Conservation (phyloP, 2,113 vertebrate genomes). For the Neodontobutis hainanensis region DNA sequence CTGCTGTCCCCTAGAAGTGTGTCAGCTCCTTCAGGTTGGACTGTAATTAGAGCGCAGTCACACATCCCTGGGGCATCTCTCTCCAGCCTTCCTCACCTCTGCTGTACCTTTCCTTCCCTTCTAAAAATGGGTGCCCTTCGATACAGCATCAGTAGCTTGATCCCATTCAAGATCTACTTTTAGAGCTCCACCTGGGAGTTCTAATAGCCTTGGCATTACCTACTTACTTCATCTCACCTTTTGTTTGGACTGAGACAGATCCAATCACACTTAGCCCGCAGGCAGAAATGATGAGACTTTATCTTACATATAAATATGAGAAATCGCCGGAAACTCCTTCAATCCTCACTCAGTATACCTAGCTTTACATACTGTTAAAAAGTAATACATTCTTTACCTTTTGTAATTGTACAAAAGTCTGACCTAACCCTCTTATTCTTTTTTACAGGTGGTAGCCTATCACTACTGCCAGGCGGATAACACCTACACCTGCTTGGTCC, state of each 20-base stretch:
- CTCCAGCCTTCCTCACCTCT: slow-evolving; percentile 16
- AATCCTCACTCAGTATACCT: background rate
- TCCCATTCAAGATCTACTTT: slow-evolving; percentile 38
- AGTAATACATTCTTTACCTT: slow-evolving; percentile 5
- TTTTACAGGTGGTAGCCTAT: slow-evolving; percentile 90
- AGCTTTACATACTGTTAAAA: slow-evolving; percentile 16
- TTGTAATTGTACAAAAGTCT: background rate
- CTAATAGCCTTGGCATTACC: slow-evolving; percentile 27
- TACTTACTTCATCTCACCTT: slow-evolving; percentile 9
- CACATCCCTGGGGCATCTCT: slow-evolving; percentile 34
- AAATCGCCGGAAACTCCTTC: slow-evolving; percentile 4
- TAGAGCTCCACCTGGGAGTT: slow-evolving; percentile 34
- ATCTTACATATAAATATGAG: background rate
- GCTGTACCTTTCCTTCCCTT: slow-evolving; percentile 14
- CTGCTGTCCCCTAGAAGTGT: slow-evolving; percentile 55
- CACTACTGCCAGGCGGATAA: slow-evolving; percentile 99
- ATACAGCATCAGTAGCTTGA: slow-evolving; percentile 26
- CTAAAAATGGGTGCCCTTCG: slow-evolving; percentile 32
- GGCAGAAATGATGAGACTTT: slow-evolving; percentile 1
- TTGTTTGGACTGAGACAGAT: background rate
- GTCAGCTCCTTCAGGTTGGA: slow-evolving; percentile 74
- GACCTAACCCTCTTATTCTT: background rate
- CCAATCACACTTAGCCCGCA: background rate
- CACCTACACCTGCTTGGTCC: slow-evolving; percentile 96
- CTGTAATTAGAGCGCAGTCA: slow-evolving; percentile 69